A percentile compares a stretch with the other conserved stretches of the same genome.
Evolutionary conservation across 2,113 vertebrate species (phyloP).

Genomic region (Arothron firmamentum): DNA sequence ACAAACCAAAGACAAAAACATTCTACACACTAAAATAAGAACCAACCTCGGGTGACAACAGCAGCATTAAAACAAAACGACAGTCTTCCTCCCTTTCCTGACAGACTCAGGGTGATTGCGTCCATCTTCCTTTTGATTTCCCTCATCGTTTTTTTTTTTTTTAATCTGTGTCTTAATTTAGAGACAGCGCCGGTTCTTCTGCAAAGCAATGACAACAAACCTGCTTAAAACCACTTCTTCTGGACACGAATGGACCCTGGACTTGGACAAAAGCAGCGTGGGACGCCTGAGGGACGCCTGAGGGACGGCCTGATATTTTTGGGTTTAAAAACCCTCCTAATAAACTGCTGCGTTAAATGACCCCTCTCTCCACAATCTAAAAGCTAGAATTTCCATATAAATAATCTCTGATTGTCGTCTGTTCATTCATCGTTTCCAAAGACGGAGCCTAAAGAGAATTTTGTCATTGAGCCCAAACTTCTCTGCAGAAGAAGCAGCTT

Average conservation of each 20-base stretch:
- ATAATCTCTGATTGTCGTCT: slow-evolving; percentile 77
- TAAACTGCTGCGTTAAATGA: slow-evolving; percentile 58
- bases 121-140: slow-evolving; percentile 41
- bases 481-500: slow-evolving; percentile 70
- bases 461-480: slow-evolving; percentile 45
- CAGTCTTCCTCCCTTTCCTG: slow-evolving; percentile 51
- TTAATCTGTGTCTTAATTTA: slow-evolving; percentile 49
- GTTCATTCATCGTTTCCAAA: slow-evolving; percentile 46
- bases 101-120: slow-evolving; percentile 12
- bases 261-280: slow-evolving; percentile 4
- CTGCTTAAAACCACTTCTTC: slow-evolving; percentile 78
- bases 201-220: slow-evolving; percentile 57
- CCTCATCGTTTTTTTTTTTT: slow-evolving; percentile 38
- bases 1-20: slow-evolving; percentile 32
- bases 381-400: slow-evolving; percentile 69
- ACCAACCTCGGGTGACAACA: slow-evolving; percentile 66
- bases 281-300: slow-evolving; percentile 3
- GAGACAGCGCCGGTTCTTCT: slow-evolving; percentile 56
- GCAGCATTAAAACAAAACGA: slow-evolving; percentile 70
- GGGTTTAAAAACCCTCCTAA: slow-evolving; percentile 5
- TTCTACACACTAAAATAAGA: slow-evolving; percentile 61
- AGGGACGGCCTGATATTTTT: no score
- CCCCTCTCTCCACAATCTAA: slow-evolving; percentile 24
- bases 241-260: slow-evolving; percentile 9
- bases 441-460: slow-evolving; percentile 23